Percentiles rank a stretch among this genome's conserved stretches.
Conservation (phyloP, 1,140 invertebrate genomes). For the Acarapis woodi region DNA sequence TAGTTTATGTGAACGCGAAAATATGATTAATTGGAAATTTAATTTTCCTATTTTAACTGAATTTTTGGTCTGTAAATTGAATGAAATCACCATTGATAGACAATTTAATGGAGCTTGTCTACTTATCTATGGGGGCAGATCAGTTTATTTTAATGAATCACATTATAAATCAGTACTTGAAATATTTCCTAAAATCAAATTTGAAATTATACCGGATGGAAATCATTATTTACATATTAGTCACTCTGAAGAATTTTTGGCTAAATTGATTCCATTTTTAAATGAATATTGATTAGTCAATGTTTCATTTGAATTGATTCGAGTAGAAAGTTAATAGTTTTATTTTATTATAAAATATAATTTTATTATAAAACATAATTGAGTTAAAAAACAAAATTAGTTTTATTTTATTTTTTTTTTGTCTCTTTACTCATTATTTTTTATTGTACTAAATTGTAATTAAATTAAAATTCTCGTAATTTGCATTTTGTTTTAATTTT, state of each 20-base stretch:
- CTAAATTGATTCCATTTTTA: not conserved
- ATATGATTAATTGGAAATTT: not conserved
- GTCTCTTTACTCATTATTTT: too few relatives aligned
- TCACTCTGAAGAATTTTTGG: slow-evolving; percentile 1
- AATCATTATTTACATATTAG: slow-evolving; percentile 3
- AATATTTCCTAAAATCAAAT: not conserved
- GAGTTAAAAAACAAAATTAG: too few relatives aligned
- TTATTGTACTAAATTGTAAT: too few relatives aligned
- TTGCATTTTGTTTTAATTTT: too few relatives aligned
- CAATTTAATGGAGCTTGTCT: not conserved
- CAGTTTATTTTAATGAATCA: not conserved
- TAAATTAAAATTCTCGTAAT: too few relatives aligned
- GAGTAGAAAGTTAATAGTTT: too few relatives aligned
- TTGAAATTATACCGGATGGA: not conserved
- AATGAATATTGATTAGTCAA: too few relatives aligned
- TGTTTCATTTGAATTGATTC: too few relatives aligned
- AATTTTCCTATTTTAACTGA: not conserved
- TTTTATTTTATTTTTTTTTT: too few relatives aligned
- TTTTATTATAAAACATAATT: too few relatives aligned
- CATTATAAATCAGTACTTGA: not conserved
- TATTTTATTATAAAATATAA: too few relatives aligned
- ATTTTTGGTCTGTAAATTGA: not conserved
- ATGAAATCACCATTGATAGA: not conserved
- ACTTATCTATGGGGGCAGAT: slow-evolving; percentile 2
- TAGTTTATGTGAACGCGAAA: not conserved